Percentiles rank a stretch among this genome's conserved stretches.
These are phyloP conservation scores for Dascillus cervinus DNA, from an alignment of 2,888 invertebrate species.

Conservation along the genomic window DNA sequence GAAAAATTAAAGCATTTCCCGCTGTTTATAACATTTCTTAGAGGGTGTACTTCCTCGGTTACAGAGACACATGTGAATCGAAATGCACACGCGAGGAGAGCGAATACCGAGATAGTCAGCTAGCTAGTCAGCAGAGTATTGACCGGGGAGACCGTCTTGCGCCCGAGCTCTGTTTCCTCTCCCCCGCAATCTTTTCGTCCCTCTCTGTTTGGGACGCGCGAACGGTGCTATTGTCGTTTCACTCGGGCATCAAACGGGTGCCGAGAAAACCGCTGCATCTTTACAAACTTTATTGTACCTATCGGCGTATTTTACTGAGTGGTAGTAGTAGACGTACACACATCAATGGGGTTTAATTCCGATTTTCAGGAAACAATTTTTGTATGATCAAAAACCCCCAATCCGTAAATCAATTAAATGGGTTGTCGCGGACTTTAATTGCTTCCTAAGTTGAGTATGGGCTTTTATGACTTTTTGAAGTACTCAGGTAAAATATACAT, in stretches of 20 bases:
- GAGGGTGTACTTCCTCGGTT: slow-evolving; percentile 13
- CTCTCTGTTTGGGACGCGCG: slow-evolving; percentile 6
- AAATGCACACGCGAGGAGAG: slow-evolving; percentile 20
- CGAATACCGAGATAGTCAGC: slow-evolving; percentile 12
- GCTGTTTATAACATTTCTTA: slow-evolving; percentile 12
- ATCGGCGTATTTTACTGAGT: slow-evolving; percentile 14
- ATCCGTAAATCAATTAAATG: no score
- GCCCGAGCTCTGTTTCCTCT: slow-evolving; percentile 17
- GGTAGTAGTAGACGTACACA: slow-evolving; percentile 13
- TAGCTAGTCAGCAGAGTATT: slow-evolving; percentile 21
- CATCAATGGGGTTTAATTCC: slow-evolving; percentile 1
- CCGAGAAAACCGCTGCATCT: slow-evolving; percentile 12
- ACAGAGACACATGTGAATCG: slow-evolving; percentile 17
- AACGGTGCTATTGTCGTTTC: slow-evolving; percentile 1
- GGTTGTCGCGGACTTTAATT: no score
- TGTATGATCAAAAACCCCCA: no score
- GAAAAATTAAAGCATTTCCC: slow-evolving; percentile 7
- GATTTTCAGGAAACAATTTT: not conserved
- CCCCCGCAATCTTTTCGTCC: slow-evolving; percentile 13
- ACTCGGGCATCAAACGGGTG: slow-evolving; percentile 9
- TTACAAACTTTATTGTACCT: slow-evolving; percentile 17
- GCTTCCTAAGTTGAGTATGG: no score
- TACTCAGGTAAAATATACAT: no score
- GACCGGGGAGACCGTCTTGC: slow-evolving; percentile 23
- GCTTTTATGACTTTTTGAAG: no score